Evolutionary conservation across 2,888 invertebrate genomes (phyloP).

Genomic region (Molanna angustata): DNA sequence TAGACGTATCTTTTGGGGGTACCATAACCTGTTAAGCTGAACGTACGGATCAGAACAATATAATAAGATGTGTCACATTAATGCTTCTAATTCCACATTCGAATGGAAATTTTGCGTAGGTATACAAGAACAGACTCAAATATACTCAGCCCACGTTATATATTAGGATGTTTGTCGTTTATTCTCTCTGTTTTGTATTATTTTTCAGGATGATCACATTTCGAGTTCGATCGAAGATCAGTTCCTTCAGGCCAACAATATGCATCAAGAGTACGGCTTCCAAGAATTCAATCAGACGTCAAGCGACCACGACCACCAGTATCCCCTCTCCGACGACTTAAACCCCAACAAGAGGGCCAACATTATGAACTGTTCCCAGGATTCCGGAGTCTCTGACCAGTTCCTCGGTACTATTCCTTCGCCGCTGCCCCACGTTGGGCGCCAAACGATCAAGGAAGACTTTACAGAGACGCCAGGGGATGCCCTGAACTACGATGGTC

Average conservation of each 20-base stretch:
- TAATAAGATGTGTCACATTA: no score
- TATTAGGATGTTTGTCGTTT: no score
- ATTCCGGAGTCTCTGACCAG: neutral
- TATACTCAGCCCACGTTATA: no score
- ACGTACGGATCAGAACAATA: no score
- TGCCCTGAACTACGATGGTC: neutral
- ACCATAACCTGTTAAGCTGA: no score
- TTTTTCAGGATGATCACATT: slow-evolving; percentile 7
- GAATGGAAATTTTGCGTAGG: no score
- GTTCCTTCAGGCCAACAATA: neutral
- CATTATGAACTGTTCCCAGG: neutral
- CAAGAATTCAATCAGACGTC: neutral
- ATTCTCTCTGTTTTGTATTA: neutral
- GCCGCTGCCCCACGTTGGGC: neutral
- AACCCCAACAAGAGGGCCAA: slow-evolving; percentile 2
- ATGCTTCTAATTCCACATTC: no score
- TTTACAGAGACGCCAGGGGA: neutral
- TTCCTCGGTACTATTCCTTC: neutral
- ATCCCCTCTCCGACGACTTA: slow-evolving; percentile 1
- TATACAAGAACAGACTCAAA: no score
- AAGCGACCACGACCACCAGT: slow-evolving; percentile 19
- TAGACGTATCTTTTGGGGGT: no score
- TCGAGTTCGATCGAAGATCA: slow-evolving; percentile 3
- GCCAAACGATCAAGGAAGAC: neutral
- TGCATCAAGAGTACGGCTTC: slow-evolving; percentile 3